These are phyloP conservation scores for Lordiphosa collinella DNA, from an alignment of 1,140 invertebrate genomes.

Conservation along the genomic window DNA sequence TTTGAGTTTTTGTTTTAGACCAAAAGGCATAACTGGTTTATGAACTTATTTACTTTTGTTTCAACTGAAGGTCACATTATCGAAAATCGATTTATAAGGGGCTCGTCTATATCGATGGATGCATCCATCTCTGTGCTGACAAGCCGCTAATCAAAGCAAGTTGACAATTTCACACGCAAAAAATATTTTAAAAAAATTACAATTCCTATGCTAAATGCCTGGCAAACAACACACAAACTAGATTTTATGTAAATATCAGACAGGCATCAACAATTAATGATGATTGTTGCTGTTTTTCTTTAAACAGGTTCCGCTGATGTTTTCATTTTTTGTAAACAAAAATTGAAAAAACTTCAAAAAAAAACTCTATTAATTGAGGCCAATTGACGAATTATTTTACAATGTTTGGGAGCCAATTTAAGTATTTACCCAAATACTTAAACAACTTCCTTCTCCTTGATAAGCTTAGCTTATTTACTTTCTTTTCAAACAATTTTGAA, in stretches of 20 bases:
- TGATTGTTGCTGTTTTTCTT: constrained; percentile 10
- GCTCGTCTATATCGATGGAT: constrained; percentile 28
- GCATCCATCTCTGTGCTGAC: constrained; percentile 14
- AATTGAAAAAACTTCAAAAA: background rate
- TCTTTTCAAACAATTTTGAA: constrained; percentile 35
- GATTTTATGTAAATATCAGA: constrained; percentile 44
- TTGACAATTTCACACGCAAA: constrained; percentile 30
- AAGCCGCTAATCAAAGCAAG: constrained; percentile 37
- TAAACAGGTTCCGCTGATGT: constrained; percentile 1
- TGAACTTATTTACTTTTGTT: background rate
- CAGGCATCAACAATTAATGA: constrained; percentile 13
- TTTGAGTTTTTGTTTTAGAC: constrained; percentile 20
- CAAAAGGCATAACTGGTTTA: constrained; percentile 27
- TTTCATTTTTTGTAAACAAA: constrained; percentile 3
- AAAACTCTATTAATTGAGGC: constrained; percentile 9
- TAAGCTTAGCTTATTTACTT: constrained; percentile 46
- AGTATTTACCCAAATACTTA: constrained; percentile 31
- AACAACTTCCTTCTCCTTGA: constrained; percentile 23
- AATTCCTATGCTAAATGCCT: constrained; percentile 44
- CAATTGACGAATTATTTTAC: no score
- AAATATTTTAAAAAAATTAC: constrained; percentile 30
- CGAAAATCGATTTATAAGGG: constrained; percentile 15
- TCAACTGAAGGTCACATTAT: background rate
- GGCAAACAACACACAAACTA: constrained; percentile 48
- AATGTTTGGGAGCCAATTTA: constrained; percentile 27